A percentile compares a stretch with the other conserved stretches of the same genome.
Conservation (phyloP, 1,140 invertebrate species). For the Ceratina japonica region DNA sequence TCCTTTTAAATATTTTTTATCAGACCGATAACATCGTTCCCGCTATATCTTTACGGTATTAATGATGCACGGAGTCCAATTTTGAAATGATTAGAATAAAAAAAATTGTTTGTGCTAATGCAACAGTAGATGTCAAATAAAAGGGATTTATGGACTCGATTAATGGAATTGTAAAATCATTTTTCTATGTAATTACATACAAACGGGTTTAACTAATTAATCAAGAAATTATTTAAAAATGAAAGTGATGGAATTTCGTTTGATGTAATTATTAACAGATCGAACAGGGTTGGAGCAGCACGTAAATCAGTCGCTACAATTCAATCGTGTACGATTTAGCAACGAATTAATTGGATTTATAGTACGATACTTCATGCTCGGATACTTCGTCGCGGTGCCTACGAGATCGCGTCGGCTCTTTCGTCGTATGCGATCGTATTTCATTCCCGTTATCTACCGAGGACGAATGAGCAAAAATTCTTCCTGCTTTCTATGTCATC, state of each 20-base stretch:
- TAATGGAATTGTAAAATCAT: not conserved
- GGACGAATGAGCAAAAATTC: not conserved
- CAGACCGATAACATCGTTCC: too few relatives aligned
- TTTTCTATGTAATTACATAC: too few relatives aligned
- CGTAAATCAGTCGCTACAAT: not conserved
- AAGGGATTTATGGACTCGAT: not conserved
- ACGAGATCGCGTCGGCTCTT: slow-evolving; percentile 21
- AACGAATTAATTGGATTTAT: slow-evolving; percentile 33
- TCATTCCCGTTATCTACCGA: slow-evolving; percentile 15
- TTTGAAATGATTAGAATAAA: too few relatives aligned
- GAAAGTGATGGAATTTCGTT: too few relatives aligned
- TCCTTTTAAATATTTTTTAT: too few relatives aligned
- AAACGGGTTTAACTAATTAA: too few relatives aligned
- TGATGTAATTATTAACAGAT: not conserved
- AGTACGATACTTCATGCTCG: slow-evolving; percentile 32
- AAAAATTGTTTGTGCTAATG: not conserved
- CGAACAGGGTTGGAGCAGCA: not conserved
- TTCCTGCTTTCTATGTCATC: slow-evolving; percentile 34
- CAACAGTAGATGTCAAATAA: too few relatives aligned
- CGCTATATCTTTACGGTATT: too few relatives aligned
- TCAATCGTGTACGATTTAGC: slow-evolving; percentile 19
- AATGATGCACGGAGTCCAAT: too few relatives aligned
- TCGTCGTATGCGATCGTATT: slow-evolving; percentile 22
- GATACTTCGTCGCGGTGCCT: slow-evolving; percentile 5
- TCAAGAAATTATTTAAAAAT: too few relatives aligned